These are phyloP conservation scores for Notoglanidium macrostoma DNA, from an alignment of 2,797 vertebrate genomes.

Conservation along the genomic window DNA sequence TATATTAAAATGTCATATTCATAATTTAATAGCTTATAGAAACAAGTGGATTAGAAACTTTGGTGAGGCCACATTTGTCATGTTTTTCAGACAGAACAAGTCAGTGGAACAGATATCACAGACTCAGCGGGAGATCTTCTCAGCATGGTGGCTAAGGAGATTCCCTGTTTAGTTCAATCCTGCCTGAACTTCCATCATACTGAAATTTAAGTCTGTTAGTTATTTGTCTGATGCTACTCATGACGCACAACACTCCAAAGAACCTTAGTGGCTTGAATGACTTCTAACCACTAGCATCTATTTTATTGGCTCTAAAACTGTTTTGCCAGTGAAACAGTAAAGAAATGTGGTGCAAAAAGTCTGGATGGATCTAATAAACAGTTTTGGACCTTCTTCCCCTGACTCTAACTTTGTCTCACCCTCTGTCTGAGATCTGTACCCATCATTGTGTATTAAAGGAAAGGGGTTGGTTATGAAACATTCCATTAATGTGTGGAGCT, in stretches of 20 bases:
- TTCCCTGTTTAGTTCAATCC: slow-evolving; percentile 1
- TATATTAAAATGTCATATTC: not conserved
- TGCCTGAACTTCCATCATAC: not conserved
- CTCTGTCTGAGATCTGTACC: not conserved
- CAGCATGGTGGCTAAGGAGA: not conserved
- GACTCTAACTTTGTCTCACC: not conserved
- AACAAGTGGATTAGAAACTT: not conserved
- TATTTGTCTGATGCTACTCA: not conserved
- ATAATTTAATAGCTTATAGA: not conserved
- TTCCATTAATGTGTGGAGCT: not conserved
- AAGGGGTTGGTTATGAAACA: not conserved
- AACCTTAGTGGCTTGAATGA: not conserved
- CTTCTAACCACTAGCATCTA: not conserved
- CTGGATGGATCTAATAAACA: not conserved
- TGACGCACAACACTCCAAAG: not conserved
- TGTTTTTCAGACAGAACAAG: not conserved
- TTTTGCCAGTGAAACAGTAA: not conserved
- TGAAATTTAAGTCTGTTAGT: not conserved
- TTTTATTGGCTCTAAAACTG: not conserved
- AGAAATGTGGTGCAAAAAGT: not conserved
- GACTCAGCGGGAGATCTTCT: not conserved
- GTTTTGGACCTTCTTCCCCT: not conserved
- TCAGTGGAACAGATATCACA: not conserved
- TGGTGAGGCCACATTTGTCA: not conserved
- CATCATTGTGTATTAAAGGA: not conserved